Evolutionary conservation across 2,113 vertebrate genomes (phyloP).

Genomic region (Strigops habroptila): DNA sequence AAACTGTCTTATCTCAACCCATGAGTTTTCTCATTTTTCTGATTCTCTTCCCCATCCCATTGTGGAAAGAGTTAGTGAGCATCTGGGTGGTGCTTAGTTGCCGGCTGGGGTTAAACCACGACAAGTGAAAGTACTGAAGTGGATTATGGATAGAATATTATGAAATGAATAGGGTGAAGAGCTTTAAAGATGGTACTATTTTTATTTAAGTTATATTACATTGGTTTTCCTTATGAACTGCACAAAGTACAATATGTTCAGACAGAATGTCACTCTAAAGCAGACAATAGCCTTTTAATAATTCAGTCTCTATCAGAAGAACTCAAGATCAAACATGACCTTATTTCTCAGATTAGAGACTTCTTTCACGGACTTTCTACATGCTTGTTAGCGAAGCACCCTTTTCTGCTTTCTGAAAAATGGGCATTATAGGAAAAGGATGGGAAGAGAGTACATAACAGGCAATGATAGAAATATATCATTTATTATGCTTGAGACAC

Average conservation of each 20-base stretch:
- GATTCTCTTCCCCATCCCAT: background rate
- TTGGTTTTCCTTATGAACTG: background rate
- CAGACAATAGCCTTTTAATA: constrained; percentile 53
- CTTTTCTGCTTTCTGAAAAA: background rate
- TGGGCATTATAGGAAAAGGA: background rate
- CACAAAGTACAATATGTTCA: constrained; percentile 42
- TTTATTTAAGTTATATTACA: constrained; percentile 8
- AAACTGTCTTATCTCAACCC: background rate
- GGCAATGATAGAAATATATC: background rate
- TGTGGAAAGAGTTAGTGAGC: background rate
- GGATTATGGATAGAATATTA: background rate
- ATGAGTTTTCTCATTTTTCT: background rate
- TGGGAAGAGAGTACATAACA: background rate
- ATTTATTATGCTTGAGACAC: background rate
- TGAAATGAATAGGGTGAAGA: background rate
- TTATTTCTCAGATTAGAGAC: background rate
- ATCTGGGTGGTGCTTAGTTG: background rate
- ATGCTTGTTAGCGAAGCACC: background rate
- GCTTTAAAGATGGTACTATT: background rate
- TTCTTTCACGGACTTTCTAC: background rate
- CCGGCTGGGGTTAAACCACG: background rate
- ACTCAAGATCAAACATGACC: constrained; percentile 41
- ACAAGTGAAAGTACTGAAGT: background rate
- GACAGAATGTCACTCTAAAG: constrained; percentile 57
- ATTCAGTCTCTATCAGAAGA: constrained; percentile 42